Conservation (phyloP, 2,797 vertebrate species). For the Gambelia wislizenii region DNA sequence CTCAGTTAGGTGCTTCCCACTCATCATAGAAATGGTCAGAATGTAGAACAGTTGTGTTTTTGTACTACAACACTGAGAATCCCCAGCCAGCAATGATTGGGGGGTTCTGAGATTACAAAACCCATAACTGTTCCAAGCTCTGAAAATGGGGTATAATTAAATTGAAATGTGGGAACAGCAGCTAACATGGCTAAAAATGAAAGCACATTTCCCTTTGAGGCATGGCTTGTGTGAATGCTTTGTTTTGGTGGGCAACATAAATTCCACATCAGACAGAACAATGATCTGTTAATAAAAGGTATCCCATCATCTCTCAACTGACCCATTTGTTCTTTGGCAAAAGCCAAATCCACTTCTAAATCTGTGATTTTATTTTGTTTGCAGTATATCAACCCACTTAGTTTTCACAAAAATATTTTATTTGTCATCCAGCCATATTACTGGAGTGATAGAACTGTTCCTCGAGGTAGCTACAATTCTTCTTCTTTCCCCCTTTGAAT, state of each 20-base stretch:
- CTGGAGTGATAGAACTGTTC: constrained; percentile 33
- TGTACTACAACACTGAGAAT: too few relatives aligned
- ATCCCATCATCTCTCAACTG: constrained; percentile 19
- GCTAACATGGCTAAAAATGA: background rate
- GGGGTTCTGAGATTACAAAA: too few relatives aligned
- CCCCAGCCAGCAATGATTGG: too few relatives aligned
- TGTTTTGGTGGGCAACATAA: constrained; percentile 42
- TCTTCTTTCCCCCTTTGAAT: constrained; percentile 52
- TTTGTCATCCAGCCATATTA: constrained; percentile 33
- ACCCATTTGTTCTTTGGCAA: constrained; percentile 43
- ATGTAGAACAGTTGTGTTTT: too few relatives aligned
- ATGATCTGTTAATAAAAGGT: constrained; percentile 45
- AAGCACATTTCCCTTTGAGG: background rate
- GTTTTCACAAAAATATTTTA: constrained; percentile 41
- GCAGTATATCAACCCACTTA: constrained; percentile 24
- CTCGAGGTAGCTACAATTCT: constrained; percentile 51
- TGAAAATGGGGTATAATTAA: background rate
- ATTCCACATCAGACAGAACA: constrained; percentile 18
- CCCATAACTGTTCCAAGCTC: too few relatives aligned
- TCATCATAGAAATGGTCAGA: background rate
- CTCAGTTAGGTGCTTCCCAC: constrained; percentile 9
- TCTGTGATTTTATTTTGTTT: constrained; percentile 60
- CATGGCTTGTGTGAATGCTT: constrained; percentile 26
- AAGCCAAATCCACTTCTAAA: constrained; percentile 48
- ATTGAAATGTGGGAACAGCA: background rate